Base-by-base conservation (phyloP, 2,888 invertebrate species). In the Didymodactylos carnosus region DNA sequence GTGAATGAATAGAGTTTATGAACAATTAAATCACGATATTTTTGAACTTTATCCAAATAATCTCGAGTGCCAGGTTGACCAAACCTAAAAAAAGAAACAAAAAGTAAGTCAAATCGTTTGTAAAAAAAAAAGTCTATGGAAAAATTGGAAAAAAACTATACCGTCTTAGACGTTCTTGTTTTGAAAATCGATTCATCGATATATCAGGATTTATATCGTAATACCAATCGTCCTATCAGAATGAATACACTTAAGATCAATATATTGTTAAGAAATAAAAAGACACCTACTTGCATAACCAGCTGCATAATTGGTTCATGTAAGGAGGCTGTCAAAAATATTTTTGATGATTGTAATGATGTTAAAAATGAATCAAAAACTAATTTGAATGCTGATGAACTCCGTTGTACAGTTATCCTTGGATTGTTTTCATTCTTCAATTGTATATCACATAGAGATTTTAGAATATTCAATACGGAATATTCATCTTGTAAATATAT, bases 201-300 rank as follows among this genome's bases (percentile, higher is more conserved):
- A 93, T 93, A 77, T 90, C 89, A 0, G 92, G 91, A 83, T 95
- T 94, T 43, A 93, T 88, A 81, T 95, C 94, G 72, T 94, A 86
- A 83, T 90, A 91, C 84, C 89, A 89, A 81, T 94, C 93, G 80
- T 92, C 92, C 78, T 92, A 53, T 11, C 25, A 53, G 19, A 7
- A 51, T 16, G 11, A 53, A 1, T n/a, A 35, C 4, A 11, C 3
- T 43, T 41, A 16, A 16, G 5, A 16, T 49, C 23, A 11, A 23
- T 23, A 23, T 49, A 8, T 8, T 10, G 7, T 1, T 23, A 11
- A 11, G 25, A 49, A 49, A 49, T 23, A 23, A 3, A 49, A 51
- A 25, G n/a, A 13, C 5, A 51, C 6, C 35, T 29, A 53, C 53
- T 29, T 53, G 91, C 82, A 91, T 90, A 49, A 97, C 86, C 69